Evolutionary conservation across 2,888 invertebrate species (phyloP), one percentile per base, ranked within the genome.

Genomic region (Calameuta idolon): DNA sequence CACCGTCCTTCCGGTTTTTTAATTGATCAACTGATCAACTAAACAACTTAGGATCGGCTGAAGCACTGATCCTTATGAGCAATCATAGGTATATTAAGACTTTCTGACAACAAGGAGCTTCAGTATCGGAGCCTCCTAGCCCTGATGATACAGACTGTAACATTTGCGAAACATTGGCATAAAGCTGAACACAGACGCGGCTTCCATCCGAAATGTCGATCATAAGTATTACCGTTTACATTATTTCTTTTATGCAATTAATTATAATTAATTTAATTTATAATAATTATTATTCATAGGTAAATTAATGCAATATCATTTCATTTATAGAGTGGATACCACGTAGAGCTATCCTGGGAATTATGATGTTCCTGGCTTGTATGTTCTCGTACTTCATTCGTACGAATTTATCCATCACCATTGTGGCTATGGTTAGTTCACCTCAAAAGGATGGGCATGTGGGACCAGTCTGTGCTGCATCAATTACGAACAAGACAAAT

Each of bases 341-440:
- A 40, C 92, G 93, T 68, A 92, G 94, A 82, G 91, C 92, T 35
- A 91, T 93, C 80, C 89, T 94, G 73, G 96, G 94, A 23, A 87
- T 95, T 68, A 95, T 96, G 95, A 91, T 96, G 85, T 96, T 96
- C 88, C 93, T 95, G 79, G 95, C 95, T 81, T 95, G 95, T 85
- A 94, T 96, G 92, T 94, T 96, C 84, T 94, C 94, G 9, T 96
- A 96, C 91, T 95, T 96, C 93, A 93, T 96, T 84, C 93, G 96
- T 77, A 96, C 96, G 1, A 96, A 96, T 91, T 94, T 96, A 90
- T 96, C 96, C 30, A 94, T 96, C 73, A 87, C 84, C 15, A 90
- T 91, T 75, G 90, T 90, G 23, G 90, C 91, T 5, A 91, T 91
- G 91, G 89, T 89, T 31, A 85, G 84, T 15, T 69, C 73, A 11